Percentiles rank a stretch among this genome's conserved stretches.
phyloP scores from a whole-genome alignment of 2,797 vertebrate genomes.

The Malurus splendens region DNA sequence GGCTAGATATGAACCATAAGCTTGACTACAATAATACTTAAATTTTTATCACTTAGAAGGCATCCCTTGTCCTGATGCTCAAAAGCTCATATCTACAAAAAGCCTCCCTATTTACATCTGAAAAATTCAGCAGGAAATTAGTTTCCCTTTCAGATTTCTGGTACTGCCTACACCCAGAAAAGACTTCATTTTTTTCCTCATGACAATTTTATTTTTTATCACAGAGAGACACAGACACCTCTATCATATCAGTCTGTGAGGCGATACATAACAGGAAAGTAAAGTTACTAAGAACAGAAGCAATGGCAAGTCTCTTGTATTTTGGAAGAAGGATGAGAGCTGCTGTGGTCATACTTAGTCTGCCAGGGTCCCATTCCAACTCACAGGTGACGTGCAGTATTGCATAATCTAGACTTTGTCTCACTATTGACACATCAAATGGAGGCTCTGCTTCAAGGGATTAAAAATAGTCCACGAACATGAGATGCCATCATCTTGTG shows the following conservation, averaged over 20 bases:
- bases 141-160: not conserved
- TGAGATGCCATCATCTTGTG: not conserved
- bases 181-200: not conserved
- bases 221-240: not conserved
- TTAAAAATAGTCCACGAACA: not conserved
- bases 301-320: not conserved
- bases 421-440: not conserved
- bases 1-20: not conserved
- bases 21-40: not conserved
- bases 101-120: not conserved
- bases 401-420: not conserved
- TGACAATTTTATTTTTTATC: not conserved
- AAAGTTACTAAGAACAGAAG: not conserved
- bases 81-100: not conserved
- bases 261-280: not conserved
- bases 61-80: not conserved
- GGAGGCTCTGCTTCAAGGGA: not conserved
- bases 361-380: not conserved
- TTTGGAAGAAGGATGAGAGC: not conserved
- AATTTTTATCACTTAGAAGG: not conserved
- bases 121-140: not conserved
- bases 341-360: not conserved
- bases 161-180: not conserved
- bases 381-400: not conserved
- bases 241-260: not conserved